Evolutionary conservation across 2,797 vertebrate genomes (phyloP).

Genomic region (Alcedo atthis): DNA sequence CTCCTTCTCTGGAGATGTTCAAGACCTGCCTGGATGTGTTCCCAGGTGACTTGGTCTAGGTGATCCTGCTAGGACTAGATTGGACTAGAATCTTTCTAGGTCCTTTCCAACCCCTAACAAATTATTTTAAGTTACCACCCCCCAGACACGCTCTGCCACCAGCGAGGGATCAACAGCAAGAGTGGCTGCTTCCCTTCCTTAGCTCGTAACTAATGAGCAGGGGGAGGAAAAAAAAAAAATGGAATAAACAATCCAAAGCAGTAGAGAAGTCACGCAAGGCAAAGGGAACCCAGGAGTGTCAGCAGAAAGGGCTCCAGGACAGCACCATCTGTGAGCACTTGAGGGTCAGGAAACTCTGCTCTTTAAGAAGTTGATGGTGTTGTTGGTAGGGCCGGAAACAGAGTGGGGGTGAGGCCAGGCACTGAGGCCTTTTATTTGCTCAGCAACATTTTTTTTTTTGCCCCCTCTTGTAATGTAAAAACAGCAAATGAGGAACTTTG

Average conservation of each 20-base stretch:
- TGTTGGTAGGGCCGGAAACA: not conserved
- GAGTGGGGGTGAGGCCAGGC: slow-evolving; percentile 7
- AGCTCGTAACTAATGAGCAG: not conserved
- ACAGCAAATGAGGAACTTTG: slow-evolving; percentile 25
- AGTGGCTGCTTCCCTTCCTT: slow-evolving; percentile 5
- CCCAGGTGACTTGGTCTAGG: too few species aligned
- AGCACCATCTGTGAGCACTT: slow-evolving; percentile 48
- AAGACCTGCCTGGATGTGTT: too few species aligned
- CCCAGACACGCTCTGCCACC: not conserved
- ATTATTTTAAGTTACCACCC: not conserved
- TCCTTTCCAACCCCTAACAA: too few species aligned
- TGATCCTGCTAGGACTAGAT: too few species aligned
- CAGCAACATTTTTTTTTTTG: slow-evolving; percentile 44
- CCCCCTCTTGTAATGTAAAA: not conserved
- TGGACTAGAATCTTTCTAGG: too few species aligned
- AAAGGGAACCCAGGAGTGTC: slow-evolving; percentile 34
- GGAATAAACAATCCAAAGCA: slow-evolving; percentile 52
- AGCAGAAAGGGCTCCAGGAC: slow-evolving; percentile 56
- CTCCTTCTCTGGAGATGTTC: too few species aligned
- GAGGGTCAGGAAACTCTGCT: slow-evolving; percentile 57
- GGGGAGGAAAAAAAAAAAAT: not conserved
- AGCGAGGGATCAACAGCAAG: not conserved
- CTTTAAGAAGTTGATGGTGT: not conserved
- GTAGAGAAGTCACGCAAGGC: slow-evolving; percentile 27
- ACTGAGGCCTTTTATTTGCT: slow-evolving; percentile 23